Evolutionary conservation across 2,888 invertebrate genomes (phyloP), one percentile per base, ranked within the genome.

Genomic region (Pseudolycoriella hygida): DNA sequence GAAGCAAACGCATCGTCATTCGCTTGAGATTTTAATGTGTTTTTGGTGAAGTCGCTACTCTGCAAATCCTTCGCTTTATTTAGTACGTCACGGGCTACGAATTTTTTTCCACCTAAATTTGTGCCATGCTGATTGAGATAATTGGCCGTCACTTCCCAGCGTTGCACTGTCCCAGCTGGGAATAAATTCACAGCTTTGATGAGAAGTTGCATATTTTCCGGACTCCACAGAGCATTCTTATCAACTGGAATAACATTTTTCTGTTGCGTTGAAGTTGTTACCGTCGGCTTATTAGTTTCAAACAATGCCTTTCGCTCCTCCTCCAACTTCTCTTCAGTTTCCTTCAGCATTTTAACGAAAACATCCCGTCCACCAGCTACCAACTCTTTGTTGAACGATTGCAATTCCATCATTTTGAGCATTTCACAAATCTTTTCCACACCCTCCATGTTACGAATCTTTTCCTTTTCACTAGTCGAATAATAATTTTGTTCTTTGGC

Each of bases 121-220:
- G 61, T 57, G 55, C 75, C 76, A 53, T 88, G 87, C 56, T 92
- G 93, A 62, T 90, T 90, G 46, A 99, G 78, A 60, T 94, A 99
- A 58, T 89, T 86, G 0, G 96, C 88, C 3, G 98, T 90, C 0
- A 94, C 90, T 42, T 93, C 90, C 87, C 87, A 86, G 38, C 92
- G 74, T 59, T 90, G 86, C 57, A 81, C 84, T 0, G 97, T 98
- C 14, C 92, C 98, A 5, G 96, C 94, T 0, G 98, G 98, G 62
- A 96, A 98, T 3, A 97, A 66, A 66, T 97, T 97, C 0, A 97
- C 94, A 17, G 93, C 94, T 66, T 98, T 98, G 44, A 97, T 92
- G 3, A 98, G 72, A 40, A 90, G 68, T 58, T 90, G 88, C 17
- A 90, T 71, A 61, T 92, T 88, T 48, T 84, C 85, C 43, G 77